A percentile compares a stretch with the other conserved stretches of the same genome.
Conservation (phyloP, 2,888 invertebrate genomes). For the Agrochola lota region DNA sequence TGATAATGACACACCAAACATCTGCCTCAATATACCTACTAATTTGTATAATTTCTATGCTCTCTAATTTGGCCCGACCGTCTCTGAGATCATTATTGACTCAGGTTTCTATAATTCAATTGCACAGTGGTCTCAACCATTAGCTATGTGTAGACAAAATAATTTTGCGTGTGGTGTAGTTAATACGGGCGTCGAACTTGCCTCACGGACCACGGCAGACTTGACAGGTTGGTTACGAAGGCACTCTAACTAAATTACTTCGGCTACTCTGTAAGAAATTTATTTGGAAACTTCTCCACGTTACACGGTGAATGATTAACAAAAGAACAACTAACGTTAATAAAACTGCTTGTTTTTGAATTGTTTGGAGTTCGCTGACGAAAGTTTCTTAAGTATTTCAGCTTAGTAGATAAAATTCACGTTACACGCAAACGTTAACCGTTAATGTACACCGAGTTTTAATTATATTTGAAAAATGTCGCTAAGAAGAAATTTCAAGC, state of each 20-base stretch:
- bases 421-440: constrained; percentile 64
- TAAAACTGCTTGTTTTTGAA: constrained; percentile 75
- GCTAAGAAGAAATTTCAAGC: constrained; percentile 40
- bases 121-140: constrained; percentile 46
- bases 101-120: constrained; percentile 54
- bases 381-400: constrained; percentile 70
- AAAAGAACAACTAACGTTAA: constrained; percentile 74
- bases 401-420: constrained; percentile 68
- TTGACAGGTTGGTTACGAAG: constrained; percentile 69
- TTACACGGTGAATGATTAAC: constrained; percentile 77
- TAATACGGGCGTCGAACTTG: constrained; percentile 56
- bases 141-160: constrained; percentile 49
- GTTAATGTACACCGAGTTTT: constrained; percentile 64
- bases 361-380: constrained; percentile 69
- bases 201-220: constrained; percentile 39
- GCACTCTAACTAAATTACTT: constrained; percentile 74
- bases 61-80: constrained; percentile 40
- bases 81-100: constrained; percentile 48
- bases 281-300: constrained; percentile 77
- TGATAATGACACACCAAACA: constrained; percentile 26
- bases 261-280: constrained; percentile 72
- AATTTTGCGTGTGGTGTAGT: constrained; percentile 40
- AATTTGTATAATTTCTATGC: constrained; percentile 51
- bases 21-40: constrained; percentile 30
- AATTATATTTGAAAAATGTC: constrained; percentile 62